Percentiles rank a stretch among this genome's conserved stretches.
Evolutionary conservation across 2,888 invertebrate genomes (phyloP).

Genomic region (Corbicula japonica): DNA sequence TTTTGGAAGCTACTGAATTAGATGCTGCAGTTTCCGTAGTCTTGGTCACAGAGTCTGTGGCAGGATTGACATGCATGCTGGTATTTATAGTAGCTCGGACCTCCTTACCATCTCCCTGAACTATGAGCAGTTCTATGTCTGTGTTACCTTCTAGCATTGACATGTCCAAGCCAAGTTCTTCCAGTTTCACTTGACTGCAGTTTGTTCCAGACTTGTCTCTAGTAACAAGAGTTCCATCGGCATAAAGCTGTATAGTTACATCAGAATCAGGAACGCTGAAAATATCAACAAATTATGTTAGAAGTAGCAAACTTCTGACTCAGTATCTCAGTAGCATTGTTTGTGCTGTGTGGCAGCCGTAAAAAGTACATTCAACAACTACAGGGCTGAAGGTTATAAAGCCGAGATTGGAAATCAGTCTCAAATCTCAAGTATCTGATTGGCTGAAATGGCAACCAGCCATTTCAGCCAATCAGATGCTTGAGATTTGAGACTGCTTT

Average conservation of each 20-base stretch:
- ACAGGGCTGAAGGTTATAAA: no score
- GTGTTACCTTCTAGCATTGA: constrained; percentile 49
- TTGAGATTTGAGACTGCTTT: no score
- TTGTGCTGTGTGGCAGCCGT: no score
- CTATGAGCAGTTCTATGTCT: constrained; percentile 57
- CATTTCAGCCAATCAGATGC: no score
- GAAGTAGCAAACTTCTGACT: no score
- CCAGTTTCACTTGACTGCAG: constrained; percentile 48
- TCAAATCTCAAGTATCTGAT: no score
- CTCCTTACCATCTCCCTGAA: constrained; percentile 56
- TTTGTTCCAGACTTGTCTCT: constrained; percentile 55
- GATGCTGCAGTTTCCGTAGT: neutral
- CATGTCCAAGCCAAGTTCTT: constrained; percentile 45
- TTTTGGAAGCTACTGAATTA: no score
- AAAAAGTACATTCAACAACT: no score
- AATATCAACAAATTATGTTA: no score
- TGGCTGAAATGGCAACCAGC: no score
- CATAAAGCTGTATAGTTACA: constrained; percentile 57
- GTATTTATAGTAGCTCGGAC: constrained; percentile 48
- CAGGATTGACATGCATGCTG: constrained; percentile 17
- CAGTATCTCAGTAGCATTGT: no score
- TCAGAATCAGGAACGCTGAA: constrained; percentile 61
- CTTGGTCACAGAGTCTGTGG: neutral
- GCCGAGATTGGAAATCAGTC: no score
- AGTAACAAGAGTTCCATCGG: constrained; percentile 56